These are phyloP conservation scores for Philotrypesis tridentata DNA, from an alignment of 1,140 invertebrate genomes.

Conservation along the genomic window DNA sequence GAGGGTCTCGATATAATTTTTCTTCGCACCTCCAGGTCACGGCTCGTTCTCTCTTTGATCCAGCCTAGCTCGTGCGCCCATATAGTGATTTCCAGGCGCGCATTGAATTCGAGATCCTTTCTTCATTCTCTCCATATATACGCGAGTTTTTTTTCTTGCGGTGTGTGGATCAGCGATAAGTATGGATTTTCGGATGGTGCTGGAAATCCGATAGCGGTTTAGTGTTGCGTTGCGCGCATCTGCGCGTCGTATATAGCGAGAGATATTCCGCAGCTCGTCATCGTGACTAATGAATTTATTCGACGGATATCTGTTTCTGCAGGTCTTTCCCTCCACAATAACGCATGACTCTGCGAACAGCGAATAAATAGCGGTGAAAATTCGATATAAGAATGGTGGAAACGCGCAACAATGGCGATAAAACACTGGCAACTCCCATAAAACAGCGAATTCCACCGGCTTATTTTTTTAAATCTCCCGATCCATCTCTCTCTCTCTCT, in stretches of 20 bases:
- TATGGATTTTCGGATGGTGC: neutral
- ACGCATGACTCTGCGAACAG: neutral
- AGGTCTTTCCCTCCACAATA: neutral
- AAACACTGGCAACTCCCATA: neutral
- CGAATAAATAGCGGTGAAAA: neutral
- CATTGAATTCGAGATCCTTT: constrained; percentile 29
- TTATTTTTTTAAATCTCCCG: neutral
- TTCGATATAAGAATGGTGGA: too few relatives aligned
- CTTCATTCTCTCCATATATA: neutral
- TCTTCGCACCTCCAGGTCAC: constrained; percentile 16
- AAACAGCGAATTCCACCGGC: neutral
- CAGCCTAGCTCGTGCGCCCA: neutral
- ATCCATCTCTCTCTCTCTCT: constrained; percentile 9
- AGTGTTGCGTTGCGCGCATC: neutral
- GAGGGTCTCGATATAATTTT: constrained; percentile 41
- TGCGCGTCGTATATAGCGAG: neutral
- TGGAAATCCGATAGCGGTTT: neutral
- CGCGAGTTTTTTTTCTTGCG: neutral
- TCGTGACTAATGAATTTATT: neutral
- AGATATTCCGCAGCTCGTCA: neutral
- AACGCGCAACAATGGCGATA: neutral
- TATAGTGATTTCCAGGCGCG: constrained; percentile 33
- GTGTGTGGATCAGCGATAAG: constrained; percentile 29
- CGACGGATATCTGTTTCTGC: neutral
- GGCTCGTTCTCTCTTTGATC: constrained; percentile 37